Conservation (phyloP, 1,140 invertebrate species). For the Drosophila lini region DNA sequence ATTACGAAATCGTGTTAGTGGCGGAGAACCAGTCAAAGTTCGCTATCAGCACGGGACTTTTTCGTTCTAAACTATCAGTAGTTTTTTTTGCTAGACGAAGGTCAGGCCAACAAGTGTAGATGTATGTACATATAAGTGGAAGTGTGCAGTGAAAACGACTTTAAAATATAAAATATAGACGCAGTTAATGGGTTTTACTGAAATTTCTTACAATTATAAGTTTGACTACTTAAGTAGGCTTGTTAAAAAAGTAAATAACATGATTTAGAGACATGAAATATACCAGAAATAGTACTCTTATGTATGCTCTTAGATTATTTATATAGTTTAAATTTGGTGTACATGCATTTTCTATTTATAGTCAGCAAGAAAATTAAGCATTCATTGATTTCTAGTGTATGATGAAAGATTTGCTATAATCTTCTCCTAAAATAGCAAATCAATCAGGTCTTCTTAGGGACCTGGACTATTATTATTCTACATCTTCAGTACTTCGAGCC, state of each 20-base stretch:
- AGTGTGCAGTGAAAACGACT: not conserved
- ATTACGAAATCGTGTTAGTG: not conserved
- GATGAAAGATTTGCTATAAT: too few relatives aligned
- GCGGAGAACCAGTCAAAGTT: not conserved
- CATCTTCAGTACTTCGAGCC: not conserved
- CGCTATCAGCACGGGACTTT: constrained; percentile 18
- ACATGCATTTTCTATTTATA: too few relatives aligned
- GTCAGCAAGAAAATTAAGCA: too few relatives aligned
- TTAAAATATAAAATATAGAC: not conserved
- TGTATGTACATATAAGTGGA: not conserved
- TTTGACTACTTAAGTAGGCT: not conserved
- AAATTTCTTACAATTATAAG: not conserved
- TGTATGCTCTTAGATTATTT: not conserved
- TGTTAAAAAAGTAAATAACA: not conserved
- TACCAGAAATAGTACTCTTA: not conserved
- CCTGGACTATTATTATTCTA: too few relatives aligned
- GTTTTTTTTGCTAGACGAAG: constrained; percentile 11
- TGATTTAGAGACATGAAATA: not conserved
- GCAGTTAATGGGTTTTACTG: not conserved
- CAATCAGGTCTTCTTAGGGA: too few relatives aligned
- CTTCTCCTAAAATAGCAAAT: too few relatives aligned
- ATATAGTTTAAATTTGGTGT: not conserved
- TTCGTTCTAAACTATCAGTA: constrained; percentile 3
- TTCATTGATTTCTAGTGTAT: too few relatives aligned
- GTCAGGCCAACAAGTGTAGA: constrained; percentile 4